Evolutionary conservation across 2,888 invertebrate species (phyloP), one percentile per base, ranked within the genome.

Genomic region (Lysandra coridon): DNA sequence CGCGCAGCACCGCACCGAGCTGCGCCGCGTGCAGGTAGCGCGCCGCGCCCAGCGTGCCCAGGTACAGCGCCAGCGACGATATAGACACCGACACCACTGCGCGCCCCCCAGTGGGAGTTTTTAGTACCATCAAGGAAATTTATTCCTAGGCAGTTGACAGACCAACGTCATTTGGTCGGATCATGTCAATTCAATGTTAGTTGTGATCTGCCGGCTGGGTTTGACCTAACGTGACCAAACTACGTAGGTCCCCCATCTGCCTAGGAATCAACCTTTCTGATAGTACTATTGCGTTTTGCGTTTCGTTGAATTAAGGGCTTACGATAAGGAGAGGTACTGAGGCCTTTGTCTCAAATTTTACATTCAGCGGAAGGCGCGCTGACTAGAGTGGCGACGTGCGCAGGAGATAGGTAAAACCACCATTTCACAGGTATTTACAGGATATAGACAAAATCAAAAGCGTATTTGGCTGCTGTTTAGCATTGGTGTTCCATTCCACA

Each of bases 81-180:
- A 96, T 92, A 91, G 96, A 95, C 92, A 96, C 95, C 89, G 96
- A 93, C 85, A 95, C 84, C 91, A 96, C 97, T 97, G 95, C 76
- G 73, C 78, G 79, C 80, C 49, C 78, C 23, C 79, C 14, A 33
- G 17, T 14, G 14, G 69, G 33, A 37, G 6, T 0, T 69, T 69
- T 69, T 69, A 14, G 49, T 40, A 40, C 40, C 6, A 40, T 40
- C 40, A 5, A 1, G 6, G 40, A 40, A 40, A 6, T 7, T 40
- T 6, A 40, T 40, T 40, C 40, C 1, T 40, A 40, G 6, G 6
- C 7, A 40, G 40, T 6, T 40, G 40, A 1, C 40, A 6, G 40
- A 40, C 40, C 5, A 5, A 40, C 37, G 10, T 23, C 30, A 10
- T 37, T 37, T 37, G 37, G 37, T 37, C 37, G 37, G 37, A 37